A percentile compares a stretch with the other conserved stretches of the same genome.
phyloP scores from a whole-genome alignment of 2,888 invertebrate species.

The Rutpela maculata region DNA sequence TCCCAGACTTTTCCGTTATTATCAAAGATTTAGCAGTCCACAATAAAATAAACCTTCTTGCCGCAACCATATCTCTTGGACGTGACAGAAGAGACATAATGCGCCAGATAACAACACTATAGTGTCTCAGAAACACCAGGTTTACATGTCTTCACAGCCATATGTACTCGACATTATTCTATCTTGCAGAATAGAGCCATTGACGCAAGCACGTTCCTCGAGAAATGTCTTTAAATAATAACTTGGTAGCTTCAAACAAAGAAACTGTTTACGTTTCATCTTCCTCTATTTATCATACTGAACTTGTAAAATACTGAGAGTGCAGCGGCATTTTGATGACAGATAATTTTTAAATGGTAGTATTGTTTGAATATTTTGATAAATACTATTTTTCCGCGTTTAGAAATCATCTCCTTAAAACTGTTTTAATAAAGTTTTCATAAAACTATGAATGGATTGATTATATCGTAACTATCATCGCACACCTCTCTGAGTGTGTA shows the following conservation, averaged over 20 bases:
- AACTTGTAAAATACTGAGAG: slow-evolving; percentile 1
- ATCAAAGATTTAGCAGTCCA: slow-evolving; percentile 60
- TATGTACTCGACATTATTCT: slow-evolving; percentile 44
- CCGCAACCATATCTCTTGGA: slow-evolving; percentile 65
- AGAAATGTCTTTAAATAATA: slow-evolving; percentile 42
- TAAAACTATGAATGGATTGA: too few relatives aligned
- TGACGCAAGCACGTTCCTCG: slow-evolving; percentile 36
- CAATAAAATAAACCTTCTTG: slow-evolving; percentile 63
- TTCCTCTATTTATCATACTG: background rate
- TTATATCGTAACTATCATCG: too few relatives aligned
- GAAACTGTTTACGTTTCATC: slow-evolving; percentile 23
- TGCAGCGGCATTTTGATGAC: background rate
- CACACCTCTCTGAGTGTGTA: too few relatives aligned
- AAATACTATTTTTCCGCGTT: background rate
- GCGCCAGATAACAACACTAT: slow-evolving; percentile 66
- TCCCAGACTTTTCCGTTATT: slow-evolving; percentile 61
- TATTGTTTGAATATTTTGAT: background rate
- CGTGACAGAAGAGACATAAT: slow-evolving; percentile 69
- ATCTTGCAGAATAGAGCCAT: slow-evolving; percentile 46
- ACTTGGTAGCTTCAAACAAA: slow-evolving; percentile 37
- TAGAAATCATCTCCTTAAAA: background rate
- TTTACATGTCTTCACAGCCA: slow-evolving; percentile 58
- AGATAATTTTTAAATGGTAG: background rate
- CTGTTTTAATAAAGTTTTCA: too few relatives aligned
- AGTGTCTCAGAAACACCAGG: slow-evolving; percentile 59